Conservation (phyloP, 1,140 invertebrate genomes). For the Pachypeltis micranthus region DNA sequence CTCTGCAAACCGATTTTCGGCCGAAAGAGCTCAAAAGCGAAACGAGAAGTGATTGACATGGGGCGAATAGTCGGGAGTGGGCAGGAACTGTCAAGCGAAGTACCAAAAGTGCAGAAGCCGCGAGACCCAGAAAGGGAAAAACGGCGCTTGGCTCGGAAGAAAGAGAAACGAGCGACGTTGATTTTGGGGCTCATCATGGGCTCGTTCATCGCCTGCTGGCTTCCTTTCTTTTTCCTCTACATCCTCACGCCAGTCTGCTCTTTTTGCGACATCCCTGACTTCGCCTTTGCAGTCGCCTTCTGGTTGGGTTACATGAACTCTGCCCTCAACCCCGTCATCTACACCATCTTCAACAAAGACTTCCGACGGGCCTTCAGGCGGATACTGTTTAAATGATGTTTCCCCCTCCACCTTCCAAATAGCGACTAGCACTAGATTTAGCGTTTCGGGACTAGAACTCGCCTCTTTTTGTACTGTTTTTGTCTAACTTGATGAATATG, state of each 20-base stretch:
- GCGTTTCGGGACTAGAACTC: too few species aligned
- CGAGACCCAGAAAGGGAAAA: constrained; percentile 87
- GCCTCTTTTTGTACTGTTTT: too few species aligned
- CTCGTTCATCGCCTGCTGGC: constrained; percentile 96
- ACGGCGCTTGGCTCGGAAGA: constrained; percentile 82
- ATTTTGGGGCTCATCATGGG: constrained; percentile 97
- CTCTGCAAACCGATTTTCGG: constrained; percentile 75
- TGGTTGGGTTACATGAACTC: constrained; percentile 99
- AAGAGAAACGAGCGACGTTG: constrained; percentile 92
- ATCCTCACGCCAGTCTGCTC: constrained; percentile 70
- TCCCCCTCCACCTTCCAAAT: constrained; percentile 39
- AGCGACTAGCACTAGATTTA: too few species aligned
- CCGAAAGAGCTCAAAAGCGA: constrained; percentile 48
- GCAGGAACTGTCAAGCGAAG: constrained; percentile 24
- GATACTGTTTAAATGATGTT: constrained; percentile 84
- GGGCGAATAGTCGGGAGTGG: constrained; percentile 28
- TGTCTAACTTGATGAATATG: too few species aligned
- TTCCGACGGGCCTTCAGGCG: constrained; percentile 90
- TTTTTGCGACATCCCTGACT: constrained; percentile 57
- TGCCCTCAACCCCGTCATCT: constrained; percentile 93
- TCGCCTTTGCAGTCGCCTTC: constrained; percentile 89
- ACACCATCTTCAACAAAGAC: constrained; percentile 98
- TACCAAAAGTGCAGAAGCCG: constrained; percentile 48
- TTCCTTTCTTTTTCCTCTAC: constrained; percentile 95
- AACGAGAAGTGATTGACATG: constrained; percentile 36